A percentile compares a stretch with the other conserved stretches of the same genome.
These are phyloP conservation scores for Muschampia plurimacula DNA, from an alignment of 2,888 invertebrate genomes.

Conservation along the genomic window DNA sequence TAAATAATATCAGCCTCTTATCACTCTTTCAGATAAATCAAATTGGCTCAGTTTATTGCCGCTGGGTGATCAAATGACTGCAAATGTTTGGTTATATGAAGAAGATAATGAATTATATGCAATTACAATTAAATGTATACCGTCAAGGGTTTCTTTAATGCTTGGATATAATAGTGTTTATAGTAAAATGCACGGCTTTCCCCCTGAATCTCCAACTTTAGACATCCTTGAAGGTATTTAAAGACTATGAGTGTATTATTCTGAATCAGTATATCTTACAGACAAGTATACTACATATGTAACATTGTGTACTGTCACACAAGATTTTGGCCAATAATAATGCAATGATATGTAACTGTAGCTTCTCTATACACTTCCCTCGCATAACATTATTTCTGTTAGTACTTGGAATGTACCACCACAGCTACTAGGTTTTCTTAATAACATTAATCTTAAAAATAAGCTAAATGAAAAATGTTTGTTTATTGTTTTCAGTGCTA, in stretches of 20 bases:
- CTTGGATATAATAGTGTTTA: slow-evolving; percentile 66
- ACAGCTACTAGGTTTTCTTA: too few species aligned
- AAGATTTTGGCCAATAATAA: too few species aligned
- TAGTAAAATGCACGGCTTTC: slow-evolving; percentile 54
- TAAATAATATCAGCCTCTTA: background rate
- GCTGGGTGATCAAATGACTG: slow-evolving; percentile 57
- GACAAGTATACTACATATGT: too few species aligned
- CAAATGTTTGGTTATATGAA: slow-evolving; percentile 69
- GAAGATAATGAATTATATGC: slow-evolving; percentile 60
- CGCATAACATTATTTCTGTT: too few species aligned
- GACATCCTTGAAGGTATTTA: slow-evolving; percentile 46
- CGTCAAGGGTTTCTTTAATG: slow-evolving; percentile 55
- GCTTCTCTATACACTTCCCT: too few species aligned
- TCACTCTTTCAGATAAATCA: slow-evolving; percentile 60
- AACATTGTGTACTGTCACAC: background rate
- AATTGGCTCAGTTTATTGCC: slow-evolving; percentile 68
- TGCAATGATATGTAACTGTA: too few species aligned
- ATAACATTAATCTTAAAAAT: background rate
- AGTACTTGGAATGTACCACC: too few species aligned
- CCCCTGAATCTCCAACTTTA: slow-evolving; percentile 52
- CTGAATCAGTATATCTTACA: background rate
- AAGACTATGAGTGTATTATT: background rate
- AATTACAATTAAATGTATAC: slow-evolving; percentile 55
- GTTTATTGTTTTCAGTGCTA: slow-evolving; percentile 45
- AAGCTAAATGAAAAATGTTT: background rate